Evolutionary conservation across 2,113 vertebrate genomes (phyloP).

Genomic region (Salvelinus sp.): DNA sequence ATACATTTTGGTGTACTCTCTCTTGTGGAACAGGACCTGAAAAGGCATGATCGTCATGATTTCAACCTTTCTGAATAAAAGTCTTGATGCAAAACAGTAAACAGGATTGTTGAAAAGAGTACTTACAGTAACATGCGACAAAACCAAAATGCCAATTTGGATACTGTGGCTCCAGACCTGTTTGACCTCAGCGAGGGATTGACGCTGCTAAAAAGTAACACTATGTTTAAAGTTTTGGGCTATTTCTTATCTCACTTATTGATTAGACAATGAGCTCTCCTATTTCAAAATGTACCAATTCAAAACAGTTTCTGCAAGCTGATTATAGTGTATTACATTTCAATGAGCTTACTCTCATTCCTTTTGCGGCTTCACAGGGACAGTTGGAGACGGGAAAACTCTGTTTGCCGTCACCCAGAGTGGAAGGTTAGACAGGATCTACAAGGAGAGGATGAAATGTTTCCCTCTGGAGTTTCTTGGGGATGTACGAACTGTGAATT

Average conservation of each 20-base stretch:
- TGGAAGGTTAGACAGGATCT: slow-evolving; percentile 32
- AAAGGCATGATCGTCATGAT: slow-evolving; percentile 9
- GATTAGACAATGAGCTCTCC: not conserved
- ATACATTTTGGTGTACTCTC: too few relatives aligned
- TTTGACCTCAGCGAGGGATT: slow-evolving; percentile 9
- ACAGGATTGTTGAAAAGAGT: slow-evolving; percentile 24
- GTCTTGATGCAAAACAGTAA: slow-evolving; percentile 12
- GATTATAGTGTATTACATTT: not conserved
- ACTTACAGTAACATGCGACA: slow-evolving; percentile 29
- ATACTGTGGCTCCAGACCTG: not conserved
- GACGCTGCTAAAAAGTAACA: slow-evolving; percentile 33
- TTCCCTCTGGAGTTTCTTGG: slow-evolving; percentile 14
- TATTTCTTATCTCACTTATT: not conserved
- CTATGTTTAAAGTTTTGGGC: not conserved
- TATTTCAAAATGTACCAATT: too few relatives aligned
- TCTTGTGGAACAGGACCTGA: slow-evolving; percentile 5
- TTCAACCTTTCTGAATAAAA: slow-evolving; percentile 3
- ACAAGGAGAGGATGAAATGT: slow-evolving; percentile 38
- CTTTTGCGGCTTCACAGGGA: not conserved
- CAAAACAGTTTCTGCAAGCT: too few relatives aligned
- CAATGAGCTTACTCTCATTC: not conserved
- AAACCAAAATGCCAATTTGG: slow-evolving; percentile 23
- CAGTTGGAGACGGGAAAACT: slow-evolving; percentile 37
- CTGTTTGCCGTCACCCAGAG: slow-evolving; percentile 37
- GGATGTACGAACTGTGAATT: slow-evolving; percentile 15